A percentile compares a stretch with the other conserved stretches of the same genome.
Conservation (phyloP, 92 coral and sea anemone species). For the Plumapathes pennacea region DNA sequence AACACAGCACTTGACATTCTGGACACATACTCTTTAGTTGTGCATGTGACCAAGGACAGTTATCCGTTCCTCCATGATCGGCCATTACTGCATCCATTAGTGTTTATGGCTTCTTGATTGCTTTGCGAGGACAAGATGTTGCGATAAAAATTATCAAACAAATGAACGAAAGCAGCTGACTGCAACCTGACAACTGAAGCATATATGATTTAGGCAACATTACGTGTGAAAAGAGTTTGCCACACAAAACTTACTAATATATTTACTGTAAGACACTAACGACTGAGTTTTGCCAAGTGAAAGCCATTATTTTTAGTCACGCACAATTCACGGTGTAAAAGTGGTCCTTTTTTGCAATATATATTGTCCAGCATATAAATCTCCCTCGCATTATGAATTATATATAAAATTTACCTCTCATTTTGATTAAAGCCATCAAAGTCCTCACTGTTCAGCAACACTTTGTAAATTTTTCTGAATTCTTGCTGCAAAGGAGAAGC, state of each 20-base stretch:
- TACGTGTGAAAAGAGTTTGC: too few species aligned
- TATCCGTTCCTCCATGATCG: slow-evolving; percentile 12
- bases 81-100: slow-evolving; percentile 14
- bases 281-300: slow-evolving; percentile 2
- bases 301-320: too few species aligned
- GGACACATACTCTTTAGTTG: slow-evolving; percentile 9
- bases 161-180: slow-evolving; percentile 1
- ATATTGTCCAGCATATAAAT: too few species aligned
- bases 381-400: background rate
- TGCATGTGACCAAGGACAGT: slow-evolving; percentile 23
- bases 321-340: too few species aligned
- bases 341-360: too few species aligned
- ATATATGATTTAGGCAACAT: too few species aligned
- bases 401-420: slow-evolving; percentile 1
- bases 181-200: too few species aligned
- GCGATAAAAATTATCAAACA: background rate
- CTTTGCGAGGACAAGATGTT: background rate
- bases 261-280: slow-evolving; percentile 4
- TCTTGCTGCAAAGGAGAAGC: slow-evolving; percentile 21
- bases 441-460: slow-evolving; percentile 2
- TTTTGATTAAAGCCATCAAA: slow-evolving; percentile 12
- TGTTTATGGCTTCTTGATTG: slow-evolving; percentile 12
- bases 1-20: background rate
- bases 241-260: background rate
- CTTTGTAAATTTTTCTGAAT: slow-evolving; percentile 23